Evolutionary conservation across 2,113 vertebrate species (phyloP).

Genomic region (Cyprinodon variegatus): DNA sequence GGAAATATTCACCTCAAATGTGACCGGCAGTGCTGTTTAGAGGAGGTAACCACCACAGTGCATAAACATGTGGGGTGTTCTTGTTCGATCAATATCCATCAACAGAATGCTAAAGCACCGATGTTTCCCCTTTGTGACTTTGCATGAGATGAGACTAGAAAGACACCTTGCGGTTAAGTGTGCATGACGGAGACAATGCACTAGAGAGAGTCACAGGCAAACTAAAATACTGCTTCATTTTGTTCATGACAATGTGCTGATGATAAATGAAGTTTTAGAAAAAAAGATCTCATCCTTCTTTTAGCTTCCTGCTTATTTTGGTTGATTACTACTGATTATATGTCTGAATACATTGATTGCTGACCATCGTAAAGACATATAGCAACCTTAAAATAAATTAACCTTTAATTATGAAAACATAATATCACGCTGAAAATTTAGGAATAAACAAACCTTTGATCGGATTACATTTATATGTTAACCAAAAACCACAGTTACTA

Average conservation of each 20-base stretch:
- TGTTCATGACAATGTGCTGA: conserved; percentile 24
- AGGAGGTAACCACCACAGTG: conserved; percentile 59
- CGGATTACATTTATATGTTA: background rate
- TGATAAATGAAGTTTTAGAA: conserved; percentile 47
- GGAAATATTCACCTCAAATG: conserved; percentile 43
- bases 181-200: conserved; percentile 13
- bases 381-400: background rate
- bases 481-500: background rate
- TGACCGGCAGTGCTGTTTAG: conserved; percentile 37
- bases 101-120: conserved; percentile 55
- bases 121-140: conserved; percentile 51
- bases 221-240: conserved; percentile 32
- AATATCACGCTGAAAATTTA: background rate
- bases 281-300: conserved; percentile 27
- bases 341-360: background rate
- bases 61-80: conserved; percentile 52
- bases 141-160: conserved; percentile 36
- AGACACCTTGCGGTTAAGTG: conserved; percentile 51
- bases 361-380: background rate
- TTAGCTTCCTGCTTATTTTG: conserved; percentile 38
- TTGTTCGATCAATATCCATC: conserved; percentile 66
- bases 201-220: conserved; percentile 17
- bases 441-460: background rate
- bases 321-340: conserved; percentile 55
- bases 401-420: background rate